These are phyloP conservation scores for Sebastes umbrosus DNA, from an alignment of 2,797 vertebrate genomes.

Conservation along the genomic window DNA sequence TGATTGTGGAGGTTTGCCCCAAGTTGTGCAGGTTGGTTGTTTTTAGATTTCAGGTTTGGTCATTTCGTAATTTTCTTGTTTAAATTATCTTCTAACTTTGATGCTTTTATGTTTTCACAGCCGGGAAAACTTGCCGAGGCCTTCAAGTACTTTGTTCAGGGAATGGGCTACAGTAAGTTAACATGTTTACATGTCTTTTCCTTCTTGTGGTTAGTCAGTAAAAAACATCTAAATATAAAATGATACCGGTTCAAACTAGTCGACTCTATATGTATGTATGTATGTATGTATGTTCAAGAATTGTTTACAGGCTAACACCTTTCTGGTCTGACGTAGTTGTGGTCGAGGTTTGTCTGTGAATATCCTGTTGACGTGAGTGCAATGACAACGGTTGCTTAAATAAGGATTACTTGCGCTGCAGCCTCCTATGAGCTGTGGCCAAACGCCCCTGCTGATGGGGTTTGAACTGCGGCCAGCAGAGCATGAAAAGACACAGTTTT, in stretches of 20 bases:
- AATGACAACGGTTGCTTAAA: constrained; percentile 40
- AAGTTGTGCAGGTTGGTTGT: constrained; percentile 92
- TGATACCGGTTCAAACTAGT: not conserved
- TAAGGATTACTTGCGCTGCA: constrained; percentile 34
- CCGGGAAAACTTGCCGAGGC: constrained; percentile 87
- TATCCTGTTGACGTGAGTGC: constrained; percentile 73
- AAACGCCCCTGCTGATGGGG: constrained; percentile 8
- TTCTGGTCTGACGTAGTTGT: constrained; percentile 58
- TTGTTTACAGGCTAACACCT: constrained; percentile 28
- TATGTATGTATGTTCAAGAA: not conserved
- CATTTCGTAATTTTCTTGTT: not conserved
- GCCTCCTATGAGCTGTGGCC: constrained; percentile 29
- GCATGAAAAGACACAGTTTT: constrained; percentile 47
- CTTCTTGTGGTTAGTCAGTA: not conserved
- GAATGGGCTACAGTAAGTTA: constrained; percentile 89
- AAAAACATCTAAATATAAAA: constrained; percentile 15
- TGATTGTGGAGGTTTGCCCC: constrained; percentile 96
- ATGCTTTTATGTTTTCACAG: constrained; percentile 60
- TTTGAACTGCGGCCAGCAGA: constrained; percentile 42
- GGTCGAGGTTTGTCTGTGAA: constrained; percentile 43
- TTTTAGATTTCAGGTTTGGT: not conserved
- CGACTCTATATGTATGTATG: not conserved
- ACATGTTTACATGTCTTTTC: not conserved
- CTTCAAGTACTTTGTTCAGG: constrained; percentile 89
- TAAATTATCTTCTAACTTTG: not conserved